Percentiles rank a stretch among this genome's conserved stretches.
phyloP scores from a whole-genome alignment of 2,113 vertebrate genomes.

The Brachyistius frenatus region DNA sequence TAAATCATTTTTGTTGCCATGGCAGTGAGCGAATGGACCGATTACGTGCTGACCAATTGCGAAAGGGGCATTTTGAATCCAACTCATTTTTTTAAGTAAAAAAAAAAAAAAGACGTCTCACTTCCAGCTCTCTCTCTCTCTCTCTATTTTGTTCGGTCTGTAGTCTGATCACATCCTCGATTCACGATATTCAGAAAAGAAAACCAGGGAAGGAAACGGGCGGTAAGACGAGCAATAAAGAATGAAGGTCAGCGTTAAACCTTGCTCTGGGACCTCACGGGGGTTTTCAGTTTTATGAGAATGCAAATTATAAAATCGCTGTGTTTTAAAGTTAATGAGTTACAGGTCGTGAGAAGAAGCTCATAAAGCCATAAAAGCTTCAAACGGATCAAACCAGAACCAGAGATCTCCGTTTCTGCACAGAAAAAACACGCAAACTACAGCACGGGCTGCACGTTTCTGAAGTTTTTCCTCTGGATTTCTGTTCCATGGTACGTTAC shows the following conservation, averaged over 20 bases:
- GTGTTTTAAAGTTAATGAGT: constrained; percentile 59
- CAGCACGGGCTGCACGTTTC: neutral
- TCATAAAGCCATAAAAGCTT: constrained; percentile 48
- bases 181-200: constrained; percentile 10
- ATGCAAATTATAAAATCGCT: constrained; percentile 36
- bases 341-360: constrained; percentile 42
- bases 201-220: neutral
- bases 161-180: constrained; percentile 8
- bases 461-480: neutral
- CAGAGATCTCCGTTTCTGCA: neutral
- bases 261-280: neutral
- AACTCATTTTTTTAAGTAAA: neutral
- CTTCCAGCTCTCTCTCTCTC: neutral
- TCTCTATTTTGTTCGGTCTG: neutral
- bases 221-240: constrained; percentile 24
- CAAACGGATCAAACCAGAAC: constrained; percentile 21
- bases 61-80: neutral
- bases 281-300: constrained; percentile 36
- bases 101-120: no score
- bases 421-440: neutral
- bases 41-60: neutral
- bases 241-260: constrained; percentile 36
- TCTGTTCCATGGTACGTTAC: neutral
- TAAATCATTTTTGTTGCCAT: constrained; percentile 1
- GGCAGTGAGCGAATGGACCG: neutral